Percentiles rank a stretch among this genome's conserved stretches.
phyloP scores from a whole-genome alignment of 2,888 invertebrate genomes.

The Microchrysa polita region DNA sequence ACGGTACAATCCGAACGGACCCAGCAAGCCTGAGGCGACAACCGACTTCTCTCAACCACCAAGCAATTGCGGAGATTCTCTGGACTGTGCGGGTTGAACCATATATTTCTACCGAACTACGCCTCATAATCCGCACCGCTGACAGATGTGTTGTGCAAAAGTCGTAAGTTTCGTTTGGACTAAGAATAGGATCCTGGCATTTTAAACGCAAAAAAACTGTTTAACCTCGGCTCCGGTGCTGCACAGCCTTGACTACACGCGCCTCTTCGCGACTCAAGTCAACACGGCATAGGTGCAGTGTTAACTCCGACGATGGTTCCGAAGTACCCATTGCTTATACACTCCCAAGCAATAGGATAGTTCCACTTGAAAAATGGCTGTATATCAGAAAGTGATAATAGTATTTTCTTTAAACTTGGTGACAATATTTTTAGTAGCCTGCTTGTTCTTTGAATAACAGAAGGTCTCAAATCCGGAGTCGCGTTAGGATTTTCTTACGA shows the following conservation, averaged over 20 bases:
- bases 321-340: constrained; percentile 6
- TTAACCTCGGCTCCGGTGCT: neutral
- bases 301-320: neutral
- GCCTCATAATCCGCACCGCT: neutral
- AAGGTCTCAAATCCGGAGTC: no score
- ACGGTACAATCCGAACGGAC: neutral
- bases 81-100: constrained; percentile 17
- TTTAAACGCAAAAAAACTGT: neutral
- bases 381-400: no score
- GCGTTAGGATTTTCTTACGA: no score
- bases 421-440: no score
- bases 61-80: neutral
- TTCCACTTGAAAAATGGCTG: no score
- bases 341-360: no score
- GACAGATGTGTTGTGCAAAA: neutral
- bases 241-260: constrained; percentile 7
- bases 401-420: no score
- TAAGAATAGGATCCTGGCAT: neutral
- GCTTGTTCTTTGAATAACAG: no score
- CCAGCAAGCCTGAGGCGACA: neutral
- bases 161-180: constrained; percentile 1
- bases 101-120: neutral
- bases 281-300: constrained; percentile 38
- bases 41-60: neutral
- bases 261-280: constrained; percentile 8